Conservation (phyloP, 2,888 invertebrate species). For the Dicranocentrus wangi region DNA sequence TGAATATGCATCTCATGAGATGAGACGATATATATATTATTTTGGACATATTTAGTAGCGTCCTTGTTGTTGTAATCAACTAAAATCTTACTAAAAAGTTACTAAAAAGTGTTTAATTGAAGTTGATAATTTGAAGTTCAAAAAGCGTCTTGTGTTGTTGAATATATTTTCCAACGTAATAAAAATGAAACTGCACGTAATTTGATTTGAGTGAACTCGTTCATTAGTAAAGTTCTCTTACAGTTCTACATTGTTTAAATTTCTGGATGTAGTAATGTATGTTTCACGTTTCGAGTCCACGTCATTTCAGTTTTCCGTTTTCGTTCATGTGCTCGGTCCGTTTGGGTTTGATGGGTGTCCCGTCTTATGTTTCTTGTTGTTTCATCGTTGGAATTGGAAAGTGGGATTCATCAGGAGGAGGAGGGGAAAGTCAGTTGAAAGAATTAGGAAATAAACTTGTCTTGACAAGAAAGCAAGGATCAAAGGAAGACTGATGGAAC, state of each 20-base stretch:
- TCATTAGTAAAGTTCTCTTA: constrained; percentile 57
- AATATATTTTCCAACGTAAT: constrained; percentile 43
- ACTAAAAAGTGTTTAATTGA: constrained; percentile 2
- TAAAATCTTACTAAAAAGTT: constrained; percentile 2
- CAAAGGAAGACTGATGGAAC: constrained; percentile 63
- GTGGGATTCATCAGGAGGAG: constrained; percentile 48
- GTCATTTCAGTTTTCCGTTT: constrained; percentile 66
- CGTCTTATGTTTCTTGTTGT: constrained; percentile 67
- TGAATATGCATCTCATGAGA: too few relatives aligned
- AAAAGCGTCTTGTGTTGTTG: constrained; percentile 31
- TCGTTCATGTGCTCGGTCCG: constrained; percentile 58
- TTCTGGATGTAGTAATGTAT: constrained; percentile 61
- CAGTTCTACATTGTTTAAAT: constrained; percentile 49
- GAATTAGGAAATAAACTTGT: constrained; percentile 49
- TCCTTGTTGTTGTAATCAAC: too few relatives aligned
- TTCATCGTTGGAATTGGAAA: constrained; percentile 56
- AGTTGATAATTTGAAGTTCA: constrained; percentile 27
- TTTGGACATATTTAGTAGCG: constrained; percentile 9
- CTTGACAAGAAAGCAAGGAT: constrained; percentile 60
- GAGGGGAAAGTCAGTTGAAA: constrained; percentile 59
- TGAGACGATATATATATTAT: too few relatives aligned
- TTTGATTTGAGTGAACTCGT: constrained; percentile 60
- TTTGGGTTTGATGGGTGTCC: constrained; percentile 66
- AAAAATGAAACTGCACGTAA: constrained; percentile 9
- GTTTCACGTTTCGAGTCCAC: constrained; percentile 65